Base-by-base conservation (phyloP, 2,888 invertebrate species). In the Standfussiana lucernea region DNA sequence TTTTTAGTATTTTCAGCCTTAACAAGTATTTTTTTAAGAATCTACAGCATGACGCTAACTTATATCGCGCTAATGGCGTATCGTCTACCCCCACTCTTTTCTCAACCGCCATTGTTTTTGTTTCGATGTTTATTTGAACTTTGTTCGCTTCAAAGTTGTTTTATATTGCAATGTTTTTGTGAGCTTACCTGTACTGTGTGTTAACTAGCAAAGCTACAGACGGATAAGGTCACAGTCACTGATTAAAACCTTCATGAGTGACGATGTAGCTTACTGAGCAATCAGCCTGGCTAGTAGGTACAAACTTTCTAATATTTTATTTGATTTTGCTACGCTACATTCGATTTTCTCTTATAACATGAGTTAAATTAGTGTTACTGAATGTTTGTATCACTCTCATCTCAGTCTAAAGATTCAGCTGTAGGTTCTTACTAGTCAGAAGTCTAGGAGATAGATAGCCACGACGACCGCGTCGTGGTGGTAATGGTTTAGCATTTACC, bases 91-190 rank as follows among this genome's bases (percentile, higher is more conserved):
- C 6, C 32, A 8, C 75, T 37, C 69, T 86, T 56, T 85, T 18
- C 6, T 35, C 8, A 71, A 71, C 72, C 66, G 59, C 67, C 59
- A 77, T 56, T 80, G 77, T 77, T 76, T 76, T 85, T 75, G 85
- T 83, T 79, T 69, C 72, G 40, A 47, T 79, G 83, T 85, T 83
- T 86, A 86, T 86, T 83, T 77, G 59, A 80, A 85, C 67, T 83
- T 86, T 80, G 83, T 83, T 65, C 83, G 79, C 75, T 79, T 62
- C 56, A 59, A 79, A 79, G 78, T 83, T 80, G 72, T 78, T 78
- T 77, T 74, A 76, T 69, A 79, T 80, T 69, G 75, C 78, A 65
- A 71, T 86, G 86, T 83, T 83, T 86, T 82, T 74, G 72, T 35
- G 65, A 68, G 75, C 62, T 35, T 59, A 78, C 85, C 75, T 75